phyloP scores from a whole-genome alignment of 2,113 vertebrate genomes.

The Varanus salvator region DNA sequence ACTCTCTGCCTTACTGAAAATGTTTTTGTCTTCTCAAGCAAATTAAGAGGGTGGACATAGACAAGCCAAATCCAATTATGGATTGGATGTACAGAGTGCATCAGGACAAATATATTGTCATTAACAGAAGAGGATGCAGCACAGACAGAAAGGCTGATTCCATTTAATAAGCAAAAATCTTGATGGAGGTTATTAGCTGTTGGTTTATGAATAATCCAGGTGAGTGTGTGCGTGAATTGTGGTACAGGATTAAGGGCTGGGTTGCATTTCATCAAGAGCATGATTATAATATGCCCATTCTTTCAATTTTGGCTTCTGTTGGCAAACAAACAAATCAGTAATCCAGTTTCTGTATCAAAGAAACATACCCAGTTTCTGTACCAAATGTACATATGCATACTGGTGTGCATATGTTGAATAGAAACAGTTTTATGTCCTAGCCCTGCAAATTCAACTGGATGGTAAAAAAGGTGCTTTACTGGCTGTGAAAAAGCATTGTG shows the following conservation, averaged over 20 bases:
- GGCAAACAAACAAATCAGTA: neutral
- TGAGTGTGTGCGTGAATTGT: neutral
- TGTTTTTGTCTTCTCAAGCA: neutral
- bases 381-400: neutral
- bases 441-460: neutral
- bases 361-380: no score
- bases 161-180: neutral
- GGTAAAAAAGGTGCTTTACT: neutral
- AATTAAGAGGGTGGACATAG: neutral
- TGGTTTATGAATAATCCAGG: neutral
- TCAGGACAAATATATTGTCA: neutral
- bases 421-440: neutral
- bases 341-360: neutral
- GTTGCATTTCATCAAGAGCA: neutral
- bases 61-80: neutral
- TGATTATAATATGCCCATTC: neutral
- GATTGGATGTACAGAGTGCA: slow-evolving; percentile 17
- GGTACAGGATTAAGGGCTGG: neutral
- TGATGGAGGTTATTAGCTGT: neutral
- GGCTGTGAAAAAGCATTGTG: neutral
- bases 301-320: neutral
- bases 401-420: no score
- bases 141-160: slow-evolving; percentile 1
- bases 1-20: neutral
- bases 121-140: slow-evolving; percentile 2